Base-by-base conservation (phyloP, 2,888 invertebrate species). In the Synanthedon vespiformis region DNA sequence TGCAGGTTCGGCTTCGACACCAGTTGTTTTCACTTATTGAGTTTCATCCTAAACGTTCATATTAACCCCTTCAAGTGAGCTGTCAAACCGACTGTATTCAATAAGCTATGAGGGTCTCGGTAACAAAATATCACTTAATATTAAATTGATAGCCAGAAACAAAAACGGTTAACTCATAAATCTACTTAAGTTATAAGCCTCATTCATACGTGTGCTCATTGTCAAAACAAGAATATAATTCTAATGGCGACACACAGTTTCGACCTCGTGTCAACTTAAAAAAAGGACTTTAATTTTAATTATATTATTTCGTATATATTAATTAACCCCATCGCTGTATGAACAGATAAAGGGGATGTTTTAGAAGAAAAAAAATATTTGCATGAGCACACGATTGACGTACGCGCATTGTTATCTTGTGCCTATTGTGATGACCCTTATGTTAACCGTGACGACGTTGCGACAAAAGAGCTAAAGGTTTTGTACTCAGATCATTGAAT, bases 391-490 rank as follows among this genome's bases (percentile, higher is more conserved):
- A 83, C 87, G 87, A 83, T 84, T 84, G 87, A 86, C 87, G 82
- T 84, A 70, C 80, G 86, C 72, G 76, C 71, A 82, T 87, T 87
- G 87, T 87, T 84, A 80, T 87, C 84, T 80, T 70, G 68, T 77
- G 81, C 77, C 85, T 84, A 84, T 87, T 86, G 86, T 87, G 87
- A 87, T 87, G 87, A 87, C 87, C 87, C 87, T 82, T 80, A 76
- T 79, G 81, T 81, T 83, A 80, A 81, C 79, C 75, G 72, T 74
- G 68, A 68, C 66, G 59, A 60, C 59, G 59, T 57, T 60, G 61
- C 58, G 59, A 58, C 62, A 60, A 66, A 71, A 80, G 78, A 63
- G 68, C 57, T 63, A 60, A 57, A 72, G 62, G 61, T 66, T 62
- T 58, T 56, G 57, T 58, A 49, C 56, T 59, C 56, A 54, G 60